Base-by-base conservation (phyloP, 2,888 invertebrate species). In the Sphecodes monilicornis region DNA sequence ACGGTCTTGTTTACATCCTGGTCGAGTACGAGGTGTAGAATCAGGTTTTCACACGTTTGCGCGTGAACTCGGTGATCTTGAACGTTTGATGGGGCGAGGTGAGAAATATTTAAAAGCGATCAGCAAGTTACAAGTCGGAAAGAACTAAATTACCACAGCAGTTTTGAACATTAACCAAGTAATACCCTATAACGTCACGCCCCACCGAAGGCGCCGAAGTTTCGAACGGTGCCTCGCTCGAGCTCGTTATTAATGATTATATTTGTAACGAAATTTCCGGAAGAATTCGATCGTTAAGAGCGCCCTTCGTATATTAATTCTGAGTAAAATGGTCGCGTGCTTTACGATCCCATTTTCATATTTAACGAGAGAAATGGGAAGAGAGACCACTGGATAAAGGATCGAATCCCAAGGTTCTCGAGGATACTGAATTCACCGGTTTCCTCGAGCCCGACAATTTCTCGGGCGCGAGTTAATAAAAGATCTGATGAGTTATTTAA, bases 401-500 rank as follows among this genome's bases (percentile, higher is more conserved):
- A 74, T 75, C 68, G 22, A 73, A 36, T 39, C 39, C n/a, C 32
- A 36, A 46, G 18, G 29, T 36, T 29, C 57, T 68, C 39, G 11
- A n/a, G 57, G 75, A 57, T 36, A 69, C 46, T 29, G 78, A 72
- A 78, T 72, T 68, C 50, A 80, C 29, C 43, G n/a, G 46, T 39
- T 50, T 29, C 80, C 11, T 70, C 76, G 16, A 18, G 43, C 46
- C 22, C 4, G 32, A 36, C 60, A 66, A 29, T 73, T n/a, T 57
- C 26, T 68, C 60, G 26, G 60, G 6, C 60, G 22, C 29, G n/a
- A 69, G 41, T 69, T 73, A 68, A 72, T 75, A 76, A 72, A 70
- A 64, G 64, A 16, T 16, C 41, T 54, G 79, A 80, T 57, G 80
- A 76, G 80, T 82, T 82, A 82, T 82, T 80, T 82, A 80, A 82